Base-by-base conservation (phyloP, 2,888 invertebrate genomes). In the Orchesella flavescens region DNA sequence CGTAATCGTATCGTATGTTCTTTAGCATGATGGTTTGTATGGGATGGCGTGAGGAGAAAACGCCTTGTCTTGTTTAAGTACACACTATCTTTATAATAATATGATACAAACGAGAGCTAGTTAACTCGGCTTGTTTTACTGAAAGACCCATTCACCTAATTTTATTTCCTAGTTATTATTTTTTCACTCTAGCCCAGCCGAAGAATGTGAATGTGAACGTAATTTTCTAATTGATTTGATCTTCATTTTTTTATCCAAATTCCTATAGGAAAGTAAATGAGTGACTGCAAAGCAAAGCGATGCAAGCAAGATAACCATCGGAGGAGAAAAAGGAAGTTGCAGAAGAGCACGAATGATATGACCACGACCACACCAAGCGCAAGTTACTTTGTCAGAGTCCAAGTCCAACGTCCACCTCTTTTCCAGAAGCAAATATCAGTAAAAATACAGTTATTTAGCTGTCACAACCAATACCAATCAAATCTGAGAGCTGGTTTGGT, bases 241-340 rank as follows among this genome's bases (percentile, higher is more conserved):
- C 1, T 65, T 65, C 24, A 65, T 65, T 43, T 43, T 65, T 61
- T 61, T 10, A 15, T 61, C 7, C 23, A 10, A 15, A 57, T 23
- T 24, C 24, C 19, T 7, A 65, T 43, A 65, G 65, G 65, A 65
- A 65, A 65, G 65, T 65, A 65, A 65, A 65, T 44, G 44, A 34
- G 49, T 49, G 10, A 12, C n/a, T 15, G 24, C 55, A n/a, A 59
- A 21, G 17, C 59, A 17, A 17, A 55, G n/a, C 17, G 44, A 44
- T 12, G 9, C 44, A 44, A 7, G 12, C 44, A 44, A 44, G 12
- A 44, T 7, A 9, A 15, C 49, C 13, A 61, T 23, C 61, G 9
- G 5, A 61, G 24, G 61, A 61, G 24, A 61, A 23, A 61, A 23
- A 61, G 57, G 57, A 57, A 57, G 57, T 34, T 49, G 3, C 12